Base-by-base conservation (phyloP, 2,888 invertebrate species). In the Acronicta leporina region DNA sequence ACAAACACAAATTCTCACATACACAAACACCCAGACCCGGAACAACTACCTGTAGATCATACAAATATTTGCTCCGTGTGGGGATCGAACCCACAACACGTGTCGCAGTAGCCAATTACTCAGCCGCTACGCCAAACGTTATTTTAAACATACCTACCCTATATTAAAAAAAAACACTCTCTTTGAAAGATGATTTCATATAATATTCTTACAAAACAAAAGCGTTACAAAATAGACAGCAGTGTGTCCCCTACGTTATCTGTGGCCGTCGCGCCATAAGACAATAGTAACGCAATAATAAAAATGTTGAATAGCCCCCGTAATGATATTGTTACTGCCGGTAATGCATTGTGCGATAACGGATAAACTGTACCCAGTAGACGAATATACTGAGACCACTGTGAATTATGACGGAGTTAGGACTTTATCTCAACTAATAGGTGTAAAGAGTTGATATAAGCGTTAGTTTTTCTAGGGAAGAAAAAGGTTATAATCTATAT, bases 241-340 rank as follows among this genome's bases (percentile, higher is more conserved):
- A 3, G 76, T 91, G 77, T 87, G 86, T 88, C 77, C 15, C 77
- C 1, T 8, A 27, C 60, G 89, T 92, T 94, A 94, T 94, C 94
- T 88, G 80, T 62, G 68, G 83, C 82, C 87, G 93, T 90, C 90
- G 92, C 89, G 92, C 91, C 92, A 91, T 93, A 94, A 94, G 94
- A 94, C 94, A 94, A 94, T 94, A 92, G 92, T 94, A 93, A 91
- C 84, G 90, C 91, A 94, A 94, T 94, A 94, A 94, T 95, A 94
- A 94, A 95, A 95, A 95, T 95, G 95, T 93, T 94, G 94, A 94
- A 94, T 94, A 91, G 94, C 94, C 88, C 87, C 81, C 86, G 91
- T 92, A 92, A 94, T 92, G 92, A 94, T 92, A 91, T 91, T 92
- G 92, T 91, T 89, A 88, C 89, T 80, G 88, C 70, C 79, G 72